These are phyloP conservation scores for Ormyrus pomaceus DNA, from an alignment of 2,888 invertebrate species.

Conservation along the genomic window DNA sequence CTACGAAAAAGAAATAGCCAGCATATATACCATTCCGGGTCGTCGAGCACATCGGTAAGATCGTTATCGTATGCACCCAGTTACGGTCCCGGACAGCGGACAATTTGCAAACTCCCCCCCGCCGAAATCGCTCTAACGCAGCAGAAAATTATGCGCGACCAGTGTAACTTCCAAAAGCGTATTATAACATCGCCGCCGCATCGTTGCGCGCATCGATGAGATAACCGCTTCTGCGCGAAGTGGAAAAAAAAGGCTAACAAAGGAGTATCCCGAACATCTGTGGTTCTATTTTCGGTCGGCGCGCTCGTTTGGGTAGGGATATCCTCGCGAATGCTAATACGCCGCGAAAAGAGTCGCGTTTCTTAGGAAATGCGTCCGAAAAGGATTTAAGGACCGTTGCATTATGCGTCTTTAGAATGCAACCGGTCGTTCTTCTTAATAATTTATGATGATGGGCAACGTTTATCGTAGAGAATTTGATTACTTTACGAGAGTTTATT, in stretches of 20 bases:
- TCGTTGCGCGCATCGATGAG: slow-evolving; percentile 26
- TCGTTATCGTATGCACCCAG: no score
- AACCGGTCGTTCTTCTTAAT: slow-evolving; percentile 4
- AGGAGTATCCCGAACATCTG: slow-evolving; percentile 16
- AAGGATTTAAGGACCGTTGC: slow-evolving; percentile 5
- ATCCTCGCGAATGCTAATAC: slow-evolving; percentile 26
- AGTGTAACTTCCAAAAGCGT: slow-evolving; percentile 6
- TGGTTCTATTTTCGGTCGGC: slow-evolving; percentile 26
- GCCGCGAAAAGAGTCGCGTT: slow-evolving; percentile 26
- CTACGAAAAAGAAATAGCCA: no score
- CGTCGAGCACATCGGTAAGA: no score
- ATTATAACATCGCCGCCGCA: neutral
- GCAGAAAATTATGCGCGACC: neutral
- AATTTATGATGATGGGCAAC: slow-evolving; percentile 7
- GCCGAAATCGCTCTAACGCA: no score
- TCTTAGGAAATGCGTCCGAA: slow-evolving; percentile 31
- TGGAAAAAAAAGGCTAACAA: neutral
- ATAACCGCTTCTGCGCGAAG: neutral
- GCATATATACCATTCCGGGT: no score
- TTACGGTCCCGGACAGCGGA: no score
- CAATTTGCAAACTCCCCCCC: no score
- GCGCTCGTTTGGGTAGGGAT: slow-evolving; percentile 15
- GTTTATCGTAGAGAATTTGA: no score
- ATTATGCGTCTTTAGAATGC: slow-evolving; percentile 11
- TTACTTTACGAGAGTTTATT: no score